Evolutionary conservation across 1,140 invertebrate genomes (phyloP), one percentile per base, ranked within the genome.

Genomic region (Bombus superbus): DNA sequence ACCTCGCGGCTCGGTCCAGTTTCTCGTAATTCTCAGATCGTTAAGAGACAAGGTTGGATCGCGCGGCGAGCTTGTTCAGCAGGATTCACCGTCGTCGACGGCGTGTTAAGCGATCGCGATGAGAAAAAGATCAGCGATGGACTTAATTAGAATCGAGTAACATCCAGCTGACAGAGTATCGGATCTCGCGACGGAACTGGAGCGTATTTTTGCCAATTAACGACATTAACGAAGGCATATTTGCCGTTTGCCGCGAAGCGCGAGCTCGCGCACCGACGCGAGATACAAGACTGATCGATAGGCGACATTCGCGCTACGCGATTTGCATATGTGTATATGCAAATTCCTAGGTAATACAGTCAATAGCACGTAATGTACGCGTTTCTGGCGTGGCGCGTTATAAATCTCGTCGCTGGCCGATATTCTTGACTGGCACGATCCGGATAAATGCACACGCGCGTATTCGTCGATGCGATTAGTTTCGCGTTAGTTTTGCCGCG

Each of bases 311-410:
- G 77, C 68, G 53, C 73, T 5, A 28, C 25, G 22, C 68, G 40
- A 85, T 85, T 85, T 81, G 77, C 83, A 81, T 80, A 85, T 73
- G 69, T 81, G 77, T 81, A 74, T 74, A 81, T 74, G 83, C 83
- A 73, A 85, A 85, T 85, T 66, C 57, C 47, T 73, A 42, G 75
- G 68, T 74, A 85, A 73, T 73, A 57, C 82, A 59, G 75, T 71
- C 82, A 79, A 79, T 84, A 79, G 62, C 82, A 59, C 75, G 82
- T 68, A 77, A 84, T 71, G 66, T 62, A 84, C 75, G 75, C 66
- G 75, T 59, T 59, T 42, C 38, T 69, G 62, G 75, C 47, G 47
- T 25, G 53, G 32, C 64, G 53, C 47, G 76, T 59, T 84, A 79
- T 79, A 79, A 72, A 84, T 79, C 68, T 79, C 83, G 22, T 25